Evolutionary conservation across 2,797 vertebrate genomes (phyloP).

Genomic region (Antrozous pallidus): DNA sequence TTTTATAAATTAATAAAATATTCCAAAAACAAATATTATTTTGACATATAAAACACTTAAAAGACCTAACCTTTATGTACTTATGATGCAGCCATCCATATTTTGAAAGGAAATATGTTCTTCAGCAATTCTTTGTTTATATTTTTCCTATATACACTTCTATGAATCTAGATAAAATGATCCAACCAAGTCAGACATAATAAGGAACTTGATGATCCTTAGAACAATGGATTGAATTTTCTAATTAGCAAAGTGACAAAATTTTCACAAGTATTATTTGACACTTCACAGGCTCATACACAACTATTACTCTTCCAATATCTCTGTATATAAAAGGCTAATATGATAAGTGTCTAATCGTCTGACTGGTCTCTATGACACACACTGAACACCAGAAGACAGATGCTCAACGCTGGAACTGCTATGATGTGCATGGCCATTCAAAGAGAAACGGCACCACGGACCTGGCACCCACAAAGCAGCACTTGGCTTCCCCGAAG

Average conservation of each 20-base stretch:
- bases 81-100: neutral
- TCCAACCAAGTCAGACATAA: neutral
- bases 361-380: too few relatives aligned
- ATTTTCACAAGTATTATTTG: neutral
- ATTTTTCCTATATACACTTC: neutral
- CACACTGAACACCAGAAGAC: too few relatives aligned
- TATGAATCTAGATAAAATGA: neutral
- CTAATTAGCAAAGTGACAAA: neutral
- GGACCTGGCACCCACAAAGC: too few relatives aligned
- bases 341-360: too few relatives aligned
- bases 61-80: neutral
- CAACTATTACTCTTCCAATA: neutral
- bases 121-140: neutral
- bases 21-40: neutral
- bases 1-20: neutral
- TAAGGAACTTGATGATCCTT: neutral
- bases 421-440: too few relatives aligned
- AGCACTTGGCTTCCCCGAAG: too few relatives aligned
- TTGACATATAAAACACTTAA: neutral
- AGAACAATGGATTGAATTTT: neutral
- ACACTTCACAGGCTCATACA: neutral
- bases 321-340: too few relatives aligned
- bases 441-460: too few relatives aligned
- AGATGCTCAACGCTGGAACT: too few relatives aligned
- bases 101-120: neutral